These are phyloP conservation scores for Shargacucullia verbasci DNA, from an alignment of 2,888 invertebrate species.

Conservation along the genomic window DNA sequence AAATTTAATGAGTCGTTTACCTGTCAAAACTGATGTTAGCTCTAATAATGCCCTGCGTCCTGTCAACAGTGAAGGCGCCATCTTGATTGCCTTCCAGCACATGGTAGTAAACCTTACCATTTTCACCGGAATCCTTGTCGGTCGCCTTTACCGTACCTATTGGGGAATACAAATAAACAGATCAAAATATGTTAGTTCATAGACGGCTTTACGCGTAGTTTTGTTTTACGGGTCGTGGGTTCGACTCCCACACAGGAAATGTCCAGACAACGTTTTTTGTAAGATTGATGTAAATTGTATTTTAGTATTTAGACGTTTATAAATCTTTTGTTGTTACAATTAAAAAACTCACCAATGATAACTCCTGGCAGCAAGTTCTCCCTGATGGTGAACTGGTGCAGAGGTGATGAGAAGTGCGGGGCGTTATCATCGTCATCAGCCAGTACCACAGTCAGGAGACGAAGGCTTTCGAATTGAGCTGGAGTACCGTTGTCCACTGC, in stretches of 20 bases:
- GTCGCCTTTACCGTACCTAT: constrained; percentile 92
- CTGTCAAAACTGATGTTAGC: constrained; percentile 94
- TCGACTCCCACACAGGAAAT: too few relatives aligned
- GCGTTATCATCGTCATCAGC: constrained; percentile 95
- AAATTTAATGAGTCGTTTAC: constrained; percentile 60
- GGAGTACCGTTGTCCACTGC: constrained; percentile 96
- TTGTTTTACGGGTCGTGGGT: too few relatives aligned
- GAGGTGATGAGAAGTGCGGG: constrained; percentile 92
- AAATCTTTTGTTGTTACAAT: too few relatives aligned
- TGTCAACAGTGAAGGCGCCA: constrained; percentile 93
- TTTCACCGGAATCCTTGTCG: constrained; percentile 94
- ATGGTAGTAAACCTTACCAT: constrained; percentile 95
- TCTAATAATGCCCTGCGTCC: constrained; percentile 93
- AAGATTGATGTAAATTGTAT: too few relatives aligned
- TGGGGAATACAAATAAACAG: too few relatives aligned
- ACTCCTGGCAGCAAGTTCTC: constrained; percentile 92
- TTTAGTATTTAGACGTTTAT: too few relatives aligned
- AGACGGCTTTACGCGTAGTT: too few relatives aligned
- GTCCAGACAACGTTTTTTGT: too few relatives aligned
- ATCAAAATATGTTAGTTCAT: too few relatives aligned
- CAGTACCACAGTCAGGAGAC: constrained; percentile 92
- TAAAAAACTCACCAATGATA: constrained; percentile 89
- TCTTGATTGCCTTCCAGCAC: constrained; percentile 94
- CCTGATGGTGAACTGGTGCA: constrained; percentile 91
- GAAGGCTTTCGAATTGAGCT: constrained; percentile 93